Conservation (phyloP, 2,888 invertebrate genomes). For the Mimumesa dahlbomi region DNA sequence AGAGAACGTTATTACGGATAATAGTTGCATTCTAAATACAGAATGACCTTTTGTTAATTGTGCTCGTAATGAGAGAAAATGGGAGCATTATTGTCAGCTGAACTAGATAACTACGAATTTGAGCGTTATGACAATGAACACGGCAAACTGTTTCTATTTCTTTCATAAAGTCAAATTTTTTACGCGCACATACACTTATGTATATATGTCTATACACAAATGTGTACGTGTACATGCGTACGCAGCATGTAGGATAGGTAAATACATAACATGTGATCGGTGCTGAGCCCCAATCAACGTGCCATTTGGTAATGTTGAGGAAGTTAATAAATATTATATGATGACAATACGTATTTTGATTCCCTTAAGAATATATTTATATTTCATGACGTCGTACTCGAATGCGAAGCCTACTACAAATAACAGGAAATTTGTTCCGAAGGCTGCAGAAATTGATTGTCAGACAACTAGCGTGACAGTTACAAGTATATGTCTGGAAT, state of each 20-base stretch:
- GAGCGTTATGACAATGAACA: constrained; percentile 45
- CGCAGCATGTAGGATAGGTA: constrained; percentile 48
- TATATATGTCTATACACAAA: constrained; percentile 63
- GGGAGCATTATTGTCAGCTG: constrained; percentile 13
- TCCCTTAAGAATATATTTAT: constrained; percentile 43
- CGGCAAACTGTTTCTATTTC: constrained; percentile 51
- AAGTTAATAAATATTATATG: constrained; percentile 62
- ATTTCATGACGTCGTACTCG: too few relatives aligned
- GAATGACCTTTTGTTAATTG: constrained; percentile 24
- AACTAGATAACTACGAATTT: constrained; percentile 21
- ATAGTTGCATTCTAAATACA: background rate
- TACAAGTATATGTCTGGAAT: constrained; percentile 5
- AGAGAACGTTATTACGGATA: constrained; percentile 19
- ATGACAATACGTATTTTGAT: constrained; percentile 48
- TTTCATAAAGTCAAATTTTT: constrained; percentile 53
- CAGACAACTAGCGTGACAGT: too few relatives aligned
- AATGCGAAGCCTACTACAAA: too few relatives aligned
- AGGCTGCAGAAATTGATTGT: too few relatives aligned
- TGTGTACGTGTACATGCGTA: constrained; percentile 51
- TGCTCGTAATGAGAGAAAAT: constrained; percentile 8
- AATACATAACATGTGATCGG: constrained; percentile 55
- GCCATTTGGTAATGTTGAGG: constrained; percentile 43
- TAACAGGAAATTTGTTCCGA: too few relatives aligned
- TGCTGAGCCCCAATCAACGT: constrained; percentile 47
- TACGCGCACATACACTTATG: constrained; percentile 56